Evolutionary conservation across 2,113 vertebrate species (phyloP).

Genomic region (Apeltes quadracus): DNA sequence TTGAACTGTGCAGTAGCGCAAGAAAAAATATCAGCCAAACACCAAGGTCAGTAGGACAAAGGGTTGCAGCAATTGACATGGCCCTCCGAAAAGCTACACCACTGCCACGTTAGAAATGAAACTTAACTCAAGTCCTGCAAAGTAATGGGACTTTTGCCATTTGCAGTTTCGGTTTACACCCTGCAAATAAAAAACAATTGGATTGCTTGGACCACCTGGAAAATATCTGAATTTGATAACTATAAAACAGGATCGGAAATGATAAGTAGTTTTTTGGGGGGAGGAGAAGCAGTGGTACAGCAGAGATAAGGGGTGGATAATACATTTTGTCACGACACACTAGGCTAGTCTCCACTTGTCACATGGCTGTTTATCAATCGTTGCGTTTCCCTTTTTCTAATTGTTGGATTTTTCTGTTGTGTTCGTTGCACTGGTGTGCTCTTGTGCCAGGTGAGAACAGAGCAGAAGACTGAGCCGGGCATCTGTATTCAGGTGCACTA

Average conservation of each 20-base stretch:
- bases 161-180: neutral
- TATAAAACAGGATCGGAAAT: neutral
- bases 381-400: conserved; percentile 18
- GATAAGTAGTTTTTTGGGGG: neutral
- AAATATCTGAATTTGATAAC: neutral
- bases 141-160: neutral
- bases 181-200: neutral
- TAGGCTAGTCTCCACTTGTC: conserved; percentile 44
- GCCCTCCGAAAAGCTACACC: neutral
- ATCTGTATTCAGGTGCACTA: conserved; percentile 77
- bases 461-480: conserved; percentile 43
- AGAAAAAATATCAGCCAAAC: no score
- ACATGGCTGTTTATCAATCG: conserved; percentile 31
- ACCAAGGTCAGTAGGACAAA: neutral
- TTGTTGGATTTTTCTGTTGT: conserved; percentile 36
- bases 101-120: neutral
- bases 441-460: conserved; percentile 50
- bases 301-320: conserved; percentile 45
- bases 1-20: no score
- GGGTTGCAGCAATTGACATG: neutral
- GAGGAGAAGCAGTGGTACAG: no score
- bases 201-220: no score
- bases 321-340: conserved; percentile 46
- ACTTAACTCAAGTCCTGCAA: neutral
- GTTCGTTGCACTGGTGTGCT: conserved; percentile 39